Percentiles rank a stretch among this genome's conserved stretches.
Evolutionary conservation across 1,140 invertebrate species (phyloP).

Genomic region (Hydropsyche tenuis): DNA sequence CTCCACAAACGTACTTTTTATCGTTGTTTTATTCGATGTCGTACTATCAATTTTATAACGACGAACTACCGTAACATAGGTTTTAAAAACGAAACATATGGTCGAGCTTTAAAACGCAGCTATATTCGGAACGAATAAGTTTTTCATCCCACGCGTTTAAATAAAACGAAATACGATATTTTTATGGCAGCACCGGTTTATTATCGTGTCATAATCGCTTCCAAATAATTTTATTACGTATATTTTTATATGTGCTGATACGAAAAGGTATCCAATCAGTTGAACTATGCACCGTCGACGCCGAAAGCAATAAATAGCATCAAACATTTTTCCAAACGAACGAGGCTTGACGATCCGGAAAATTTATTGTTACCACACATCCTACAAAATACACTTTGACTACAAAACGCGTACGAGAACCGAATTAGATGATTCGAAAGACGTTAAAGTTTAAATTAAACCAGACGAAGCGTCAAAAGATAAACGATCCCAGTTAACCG

Average conservation of each 20-base stretch:
- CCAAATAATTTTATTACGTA: neutral
- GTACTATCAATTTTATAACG: too few relatives aligned
- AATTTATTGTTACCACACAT: conserved; percentile 4
- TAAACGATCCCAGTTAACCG: too few relatives aligned
- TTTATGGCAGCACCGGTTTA: neutral
- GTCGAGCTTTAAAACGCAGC: neutral
- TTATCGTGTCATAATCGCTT: neutral
- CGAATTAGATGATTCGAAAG: neutral
- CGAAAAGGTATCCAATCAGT: neutral
- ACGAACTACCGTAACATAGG: neutral
- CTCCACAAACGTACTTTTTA: too few relatives aligned
- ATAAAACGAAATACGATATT: conserved; percentile 10
- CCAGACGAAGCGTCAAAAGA: neutral
- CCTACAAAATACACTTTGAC: neutral
- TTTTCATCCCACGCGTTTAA: neutral
- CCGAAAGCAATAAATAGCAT: neutral
- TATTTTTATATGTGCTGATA: neutral
- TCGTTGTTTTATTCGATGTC: too few relatives aligned
- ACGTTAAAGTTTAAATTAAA: neutral
- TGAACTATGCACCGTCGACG: neutral
- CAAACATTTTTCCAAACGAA: conserved; percentile 6
- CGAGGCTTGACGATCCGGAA: conserved; percentile 11
- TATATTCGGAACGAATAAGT: conserved; percentile 3
- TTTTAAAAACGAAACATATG: conserved; percentile 9
- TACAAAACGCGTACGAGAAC: neutral